Evolutionary conservation across 2,113 vertebrate species (phyloP).

Genomic region (Rhinopomastus cyanomelas): DNA sequence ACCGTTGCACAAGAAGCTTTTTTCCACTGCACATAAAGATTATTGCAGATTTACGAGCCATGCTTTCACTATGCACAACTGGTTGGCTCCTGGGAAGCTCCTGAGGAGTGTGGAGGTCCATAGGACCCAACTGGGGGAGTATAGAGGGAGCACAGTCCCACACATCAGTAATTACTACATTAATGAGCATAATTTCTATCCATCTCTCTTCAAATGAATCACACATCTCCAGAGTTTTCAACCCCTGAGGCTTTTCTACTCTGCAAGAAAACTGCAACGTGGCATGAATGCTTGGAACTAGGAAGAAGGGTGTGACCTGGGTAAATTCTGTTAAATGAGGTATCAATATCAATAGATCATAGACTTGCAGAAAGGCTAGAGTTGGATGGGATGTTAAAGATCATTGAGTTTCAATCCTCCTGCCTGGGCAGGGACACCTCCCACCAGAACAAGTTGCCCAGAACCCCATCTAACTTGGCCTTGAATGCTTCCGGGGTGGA

Average conservation of each 20-base stretch:
- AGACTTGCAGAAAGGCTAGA: no score
- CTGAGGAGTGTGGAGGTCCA: not conserved
- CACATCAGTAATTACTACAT: not conserved
- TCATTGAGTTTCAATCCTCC: no score
- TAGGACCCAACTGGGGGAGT: not conserved
- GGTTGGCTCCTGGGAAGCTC: not conserved
- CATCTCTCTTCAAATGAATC: not conserved
- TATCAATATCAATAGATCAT: no score
- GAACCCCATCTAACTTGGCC: no score
- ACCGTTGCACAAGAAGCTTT: conserved; percentile 53
- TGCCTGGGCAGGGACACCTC: no score
- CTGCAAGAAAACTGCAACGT: not conserved
- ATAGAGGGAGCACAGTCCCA: not conserved
- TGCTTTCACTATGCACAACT: not conserved
- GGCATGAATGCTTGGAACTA: not conserved
- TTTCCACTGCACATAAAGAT: not conserved
- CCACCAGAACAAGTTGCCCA: no score
- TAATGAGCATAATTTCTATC: not conserved
- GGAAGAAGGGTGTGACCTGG: not conserved
- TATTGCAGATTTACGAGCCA: conserved; percentile 42
- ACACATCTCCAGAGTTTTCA: not conserved
- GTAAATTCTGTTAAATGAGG: not conserved
- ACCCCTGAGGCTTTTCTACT: not conserved
- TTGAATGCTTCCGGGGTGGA: no score
- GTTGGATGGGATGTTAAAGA: no score